Percentiles rank a stretch among this genome's conserved stretches.
These are phyloP conservation scores for Capricornis sumatraensis DNA, from an alignment of 2,113 vertebrate genomes.

Conservation along the genomic window DNA sequence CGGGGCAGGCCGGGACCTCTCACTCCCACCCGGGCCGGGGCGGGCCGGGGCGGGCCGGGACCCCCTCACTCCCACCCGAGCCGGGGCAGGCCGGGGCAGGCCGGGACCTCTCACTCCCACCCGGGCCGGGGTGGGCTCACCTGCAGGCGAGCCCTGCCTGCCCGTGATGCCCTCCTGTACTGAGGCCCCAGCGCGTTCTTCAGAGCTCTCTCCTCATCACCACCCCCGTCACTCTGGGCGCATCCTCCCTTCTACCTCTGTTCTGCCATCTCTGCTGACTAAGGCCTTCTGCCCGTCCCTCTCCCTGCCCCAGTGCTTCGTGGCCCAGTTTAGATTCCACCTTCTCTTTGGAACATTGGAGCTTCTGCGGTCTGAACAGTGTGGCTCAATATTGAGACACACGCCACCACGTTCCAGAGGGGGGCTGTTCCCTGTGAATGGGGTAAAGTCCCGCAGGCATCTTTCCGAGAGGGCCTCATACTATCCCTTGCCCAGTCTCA, in stretches of 20 bases:
- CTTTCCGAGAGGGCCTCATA: background rate
- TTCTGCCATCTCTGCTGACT: background rate
- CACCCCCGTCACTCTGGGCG: background rate
- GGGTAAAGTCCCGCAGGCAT: background rate
- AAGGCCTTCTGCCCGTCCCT: background rate
- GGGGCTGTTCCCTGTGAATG: background rate
- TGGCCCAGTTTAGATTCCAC: background rate
- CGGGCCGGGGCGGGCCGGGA: too few relatives aligned
- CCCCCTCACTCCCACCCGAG: too few relatives aligned
- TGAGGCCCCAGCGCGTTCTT: background rate
- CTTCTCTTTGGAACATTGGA: background rate
- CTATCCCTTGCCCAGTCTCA: background rate
- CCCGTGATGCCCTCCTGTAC: background rate
- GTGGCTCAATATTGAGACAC: background rate
- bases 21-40: too few relatives aligned
- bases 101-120: too few relatives aligned
- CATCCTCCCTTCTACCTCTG: background rate
- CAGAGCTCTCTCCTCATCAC: background rate
- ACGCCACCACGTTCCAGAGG: accelerated
- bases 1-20: too few relatives aligned
- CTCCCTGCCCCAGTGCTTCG: accelerated
- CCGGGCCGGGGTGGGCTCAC: accelerated
- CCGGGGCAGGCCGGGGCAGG: too few relatives aligned
- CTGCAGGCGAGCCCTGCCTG: background rate
- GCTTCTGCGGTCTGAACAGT: background rate